These are phyloP conservation scores for Polypterus bichir DNA, from an alignment of 2,113 vertebrate species.

Conservation along the genomic window DNA sequence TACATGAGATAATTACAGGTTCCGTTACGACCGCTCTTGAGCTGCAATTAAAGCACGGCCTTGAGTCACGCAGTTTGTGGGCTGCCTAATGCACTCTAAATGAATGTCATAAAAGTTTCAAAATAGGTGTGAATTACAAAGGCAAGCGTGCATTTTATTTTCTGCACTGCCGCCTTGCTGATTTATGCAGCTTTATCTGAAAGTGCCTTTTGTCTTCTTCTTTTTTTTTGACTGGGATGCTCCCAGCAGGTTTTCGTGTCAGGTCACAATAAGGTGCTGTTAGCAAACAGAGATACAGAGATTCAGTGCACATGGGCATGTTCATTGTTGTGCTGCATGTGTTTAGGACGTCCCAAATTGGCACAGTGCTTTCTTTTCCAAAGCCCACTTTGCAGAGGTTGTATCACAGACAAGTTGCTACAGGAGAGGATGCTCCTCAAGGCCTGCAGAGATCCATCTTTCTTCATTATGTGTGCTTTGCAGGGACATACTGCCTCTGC, in stretches of 20 bases:
- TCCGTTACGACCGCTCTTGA: constrained; percentile 48
- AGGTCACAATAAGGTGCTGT: constrained; percentile 45
- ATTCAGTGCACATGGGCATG: constrained; percentile 21
- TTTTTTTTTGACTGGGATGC: neutral
- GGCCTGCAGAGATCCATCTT: no score
- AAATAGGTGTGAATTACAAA: constrained; percentile 67
- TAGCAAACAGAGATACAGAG: constrained; percentile 44
- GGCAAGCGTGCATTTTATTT: constrained; percentile 40
- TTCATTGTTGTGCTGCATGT: neutral
- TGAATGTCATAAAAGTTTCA: constrained; percentile 58
- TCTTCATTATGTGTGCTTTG: no score
- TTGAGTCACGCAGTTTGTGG: constrained; percentile 44
- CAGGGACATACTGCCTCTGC: no score
- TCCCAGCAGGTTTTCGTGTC: constrained; percentile 45
- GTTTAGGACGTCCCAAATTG: no score
- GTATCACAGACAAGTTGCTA: no score
- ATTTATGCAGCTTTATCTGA: constrained; percentile 2
- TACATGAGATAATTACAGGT: constrained; percentile 3
- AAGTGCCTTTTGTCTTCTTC: neutral
- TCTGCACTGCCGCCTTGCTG: neutral
- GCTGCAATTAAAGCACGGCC: constrained; percentile 52
- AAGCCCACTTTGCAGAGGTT: no score
- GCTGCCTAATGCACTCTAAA: constrained; percentile 63
- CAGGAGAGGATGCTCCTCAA: no score
- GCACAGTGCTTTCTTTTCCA: no score